A percentile compares a stretch with the other conserved stretches of the same genome.
Evolutionary conservation across 2,797 vertebrate genomes (phyloP).

Genomic region (Myioborus melanocephalus): DNA sequence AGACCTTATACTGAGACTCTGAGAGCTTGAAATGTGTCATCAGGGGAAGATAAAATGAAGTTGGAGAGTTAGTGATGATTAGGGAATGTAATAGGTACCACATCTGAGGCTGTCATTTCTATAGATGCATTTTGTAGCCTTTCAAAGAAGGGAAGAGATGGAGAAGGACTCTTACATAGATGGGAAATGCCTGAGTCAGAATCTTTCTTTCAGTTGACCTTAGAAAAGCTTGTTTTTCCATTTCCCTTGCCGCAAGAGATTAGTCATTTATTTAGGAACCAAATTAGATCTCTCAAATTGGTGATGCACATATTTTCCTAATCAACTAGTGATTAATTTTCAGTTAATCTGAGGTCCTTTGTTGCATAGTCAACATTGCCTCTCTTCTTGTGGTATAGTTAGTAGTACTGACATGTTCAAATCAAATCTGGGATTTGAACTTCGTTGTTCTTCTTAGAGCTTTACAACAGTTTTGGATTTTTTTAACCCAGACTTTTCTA

Average conservation of each 20-base stretch:
- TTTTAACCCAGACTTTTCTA: not conserved
- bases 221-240: not conserved
- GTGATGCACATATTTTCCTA: not conserved
- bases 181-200: not conserved
- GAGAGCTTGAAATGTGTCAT: not conserved
- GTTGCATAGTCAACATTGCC: not conserved
- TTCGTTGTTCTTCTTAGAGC: not conserved
- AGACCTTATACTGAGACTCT: not conserved
- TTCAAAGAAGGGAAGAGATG: not conserved
- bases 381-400: not conserved
- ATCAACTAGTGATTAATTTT: constrained; percentile 22
- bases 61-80: not conserved
- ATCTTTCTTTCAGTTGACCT: not conserved
- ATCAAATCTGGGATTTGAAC: not conserved
- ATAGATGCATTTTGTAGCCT: not conserved
- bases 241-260: not conserved
- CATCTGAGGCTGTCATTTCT: not conserved
- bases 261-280: constrained; percentile 15
- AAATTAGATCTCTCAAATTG: not conserved
- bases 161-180: not conserved
- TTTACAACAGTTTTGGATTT: not conserved
- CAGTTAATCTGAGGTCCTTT: constrained; percentile 1
- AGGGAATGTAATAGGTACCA: not conserved
- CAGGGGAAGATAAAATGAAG: not conserved
- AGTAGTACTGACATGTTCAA: not conserved